Evolutionary conservation across 1,140 invertebrate species (phyloP), one percentile per base, ranked within the genome.

Genomic region (Drosophila novamexicana): DNA sequence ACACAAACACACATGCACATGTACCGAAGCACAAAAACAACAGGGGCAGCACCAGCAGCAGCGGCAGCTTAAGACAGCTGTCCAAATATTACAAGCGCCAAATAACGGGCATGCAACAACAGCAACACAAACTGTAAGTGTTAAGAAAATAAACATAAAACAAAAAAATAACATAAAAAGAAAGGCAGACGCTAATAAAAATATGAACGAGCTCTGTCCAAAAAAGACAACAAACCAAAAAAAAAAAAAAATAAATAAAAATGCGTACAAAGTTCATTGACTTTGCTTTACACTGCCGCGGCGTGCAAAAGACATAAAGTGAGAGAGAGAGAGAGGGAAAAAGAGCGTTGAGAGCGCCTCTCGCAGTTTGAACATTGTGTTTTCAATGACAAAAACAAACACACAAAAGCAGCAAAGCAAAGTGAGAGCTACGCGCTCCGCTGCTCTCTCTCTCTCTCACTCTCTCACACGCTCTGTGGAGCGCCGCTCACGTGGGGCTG

Each of bases 181-280:
- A 77, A 77, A 81, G 64, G 50, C 65, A 67, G 63, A 56, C 71
- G 71, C 42, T 74, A 69, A 62, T 68, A 74, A 74, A 57, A 74
- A 68, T 73, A 74, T 74, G 70, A 73, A 73, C 63, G 65, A 36
- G 63, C 63, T 67, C 54, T 67, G 65, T 42, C 54, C 52, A 34
- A 75, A 75, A 69, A 29, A 29, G 22, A 29, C 4, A 29, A 29
- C 22, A 29, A 29, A 70, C 40, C 66, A 70, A 66, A 49, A 58
- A 57, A 63, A 70, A 32, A 66, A 75, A 44, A 78, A 14, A 14
- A 14, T 64, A 66, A 47, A 58, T 52, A 63, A 70, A 81, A 88
- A 89, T 88, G 85, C 83, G 83, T 88, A 88, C 83, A 88, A 88
- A 88, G 83, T 89, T 88, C 83, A 84, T 89, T 88, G 83, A 89